Evolutionary conservation across 2,797 vertebrate species (phyloP).

Genomic region (Scolopax bukidnonensis): DNA sequence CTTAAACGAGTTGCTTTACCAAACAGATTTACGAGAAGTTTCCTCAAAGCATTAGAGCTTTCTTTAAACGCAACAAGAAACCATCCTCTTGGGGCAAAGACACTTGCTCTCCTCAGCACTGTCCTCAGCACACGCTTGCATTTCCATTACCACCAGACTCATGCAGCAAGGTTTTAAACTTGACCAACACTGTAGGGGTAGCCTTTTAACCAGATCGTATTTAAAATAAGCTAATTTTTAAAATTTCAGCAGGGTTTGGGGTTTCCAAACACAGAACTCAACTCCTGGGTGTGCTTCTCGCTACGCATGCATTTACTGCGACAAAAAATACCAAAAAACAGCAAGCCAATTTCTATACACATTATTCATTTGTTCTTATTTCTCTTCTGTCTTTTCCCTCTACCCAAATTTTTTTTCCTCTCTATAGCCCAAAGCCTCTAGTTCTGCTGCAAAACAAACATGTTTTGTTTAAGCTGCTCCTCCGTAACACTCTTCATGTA

Average conservation of each 20-base stretch:
- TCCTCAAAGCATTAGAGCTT: background rate
- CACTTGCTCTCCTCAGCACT: background rate
- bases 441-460: slow-evolving; percentile 63
- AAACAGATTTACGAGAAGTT: background rate
- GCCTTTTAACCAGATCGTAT: background rate
- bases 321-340: background rate
- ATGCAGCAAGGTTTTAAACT: background rate
- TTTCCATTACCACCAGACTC: background rate
- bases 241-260: background rate
- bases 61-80: background rate
- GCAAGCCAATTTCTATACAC: background rate
- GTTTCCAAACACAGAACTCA: background rate
- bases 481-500: slow-evolving; percentile 48
- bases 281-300: background rate
- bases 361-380: background rate
- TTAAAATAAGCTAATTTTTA: background rate
- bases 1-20: background rate
- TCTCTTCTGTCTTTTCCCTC: background rate
- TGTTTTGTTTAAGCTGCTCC: slow-evolving; percentile 68
- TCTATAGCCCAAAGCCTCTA: slow-evolving; percentile 31
- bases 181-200: background rate
- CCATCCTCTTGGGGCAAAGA: background rate
- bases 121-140: background rate
- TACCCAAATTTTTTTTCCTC: background rate
- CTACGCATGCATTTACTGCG: background rate